phyloP scores from a whole-genome alignment of 1,140 invertebrate genomes.

The Platyura marginata region DNA sequence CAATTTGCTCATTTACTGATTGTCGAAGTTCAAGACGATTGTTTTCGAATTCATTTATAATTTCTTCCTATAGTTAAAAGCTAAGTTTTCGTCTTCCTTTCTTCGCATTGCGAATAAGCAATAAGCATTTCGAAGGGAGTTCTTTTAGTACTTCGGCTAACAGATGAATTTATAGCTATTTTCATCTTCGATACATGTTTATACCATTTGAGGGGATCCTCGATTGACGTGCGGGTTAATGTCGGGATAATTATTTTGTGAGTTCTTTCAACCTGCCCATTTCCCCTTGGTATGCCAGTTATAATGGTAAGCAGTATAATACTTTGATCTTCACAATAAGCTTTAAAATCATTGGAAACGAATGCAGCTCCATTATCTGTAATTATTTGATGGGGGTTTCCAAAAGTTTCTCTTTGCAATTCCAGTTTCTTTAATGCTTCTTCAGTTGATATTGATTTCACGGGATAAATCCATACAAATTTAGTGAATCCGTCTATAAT shows the following conservation, averaged over 20 bases:
- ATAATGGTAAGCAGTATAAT: constrained; percentile 7
- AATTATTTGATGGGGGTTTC: constrained; percentile 6
- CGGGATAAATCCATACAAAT: constrained; percentile 8
- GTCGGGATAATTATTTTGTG: constrained; percentile 9
- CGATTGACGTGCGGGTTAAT: constrained; percentile 8
- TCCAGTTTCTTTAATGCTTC: constrained; percentile 6
- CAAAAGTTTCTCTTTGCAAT: constrained; percentile 7
- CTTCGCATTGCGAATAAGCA: no score
- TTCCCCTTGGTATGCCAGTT: constrained; percentile 7
- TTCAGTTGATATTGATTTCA: constrained; percentile 8
- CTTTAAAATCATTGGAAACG: constrained; percentile 5
- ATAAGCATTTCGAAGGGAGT: not conserved
- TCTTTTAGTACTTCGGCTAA: not conserved
- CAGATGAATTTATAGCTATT: constrained; percentile 6
- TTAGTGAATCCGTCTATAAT: no score
- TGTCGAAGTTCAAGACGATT: constrained; percentile 12
- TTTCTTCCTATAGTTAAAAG: not conserved
- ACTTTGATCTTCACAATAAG: constrained; percentile 6
- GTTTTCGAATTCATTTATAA: constrained; percentile 1
- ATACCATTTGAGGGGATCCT: constrained; percentile 8
- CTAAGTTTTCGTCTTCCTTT: not conserved
- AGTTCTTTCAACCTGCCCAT: constrained; percentile 9
- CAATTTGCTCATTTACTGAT: constrained; percentile 14
- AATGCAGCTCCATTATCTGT: no score
- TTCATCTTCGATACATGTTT: constrained; percentile 6